Percentiles rank a stretch among this genome's conserved stretches.
Conservation (phyloP, 2,888 invertebrate genomes). For the Myopa testacea region DNA sequence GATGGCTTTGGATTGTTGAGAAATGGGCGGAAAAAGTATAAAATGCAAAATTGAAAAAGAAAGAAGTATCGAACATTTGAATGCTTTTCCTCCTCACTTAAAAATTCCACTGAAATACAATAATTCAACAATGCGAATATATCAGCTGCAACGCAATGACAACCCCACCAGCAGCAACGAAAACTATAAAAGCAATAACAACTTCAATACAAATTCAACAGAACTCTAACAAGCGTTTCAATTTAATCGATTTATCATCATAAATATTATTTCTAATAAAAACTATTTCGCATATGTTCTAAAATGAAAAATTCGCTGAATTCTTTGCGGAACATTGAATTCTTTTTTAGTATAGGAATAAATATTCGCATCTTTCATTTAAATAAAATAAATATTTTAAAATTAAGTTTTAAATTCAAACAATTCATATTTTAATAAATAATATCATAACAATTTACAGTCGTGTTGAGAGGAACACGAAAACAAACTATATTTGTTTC, state of each 20-base stretch:
- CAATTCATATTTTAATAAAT: too few species aligned
- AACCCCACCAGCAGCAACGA: constrained; percentile 6
- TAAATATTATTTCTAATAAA: neutral
- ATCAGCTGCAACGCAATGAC: neutral
- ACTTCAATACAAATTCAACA: neutral
- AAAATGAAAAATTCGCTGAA: too few species aligned
- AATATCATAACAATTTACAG: too few species aligned
- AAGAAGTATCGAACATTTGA: neutral
- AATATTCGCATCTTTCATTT: too few species aligned
- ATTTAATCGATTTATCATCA: constrained; percentile 11
- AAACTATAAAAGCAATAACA: neutral
- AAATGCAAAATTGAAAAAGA: neutral
- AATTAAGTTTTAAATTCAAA: too few species aligned
- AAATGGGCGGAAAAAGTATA: neutral
- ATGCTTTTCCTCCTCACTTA: neutral
- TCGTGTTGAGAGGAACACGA: too few species aligned
- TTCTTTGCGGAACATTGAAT: too few species aligned
- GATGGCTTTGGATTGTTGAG: neutral
- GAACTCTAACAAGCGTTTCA: neutral
- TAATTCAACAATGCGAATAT: neutral
- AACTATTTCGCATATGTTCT: too few species aligned
- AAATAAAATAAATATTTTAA: too few species aligned
- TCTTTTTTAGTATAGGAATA: too few species aligned
- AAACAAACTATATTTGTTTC: too few species aligned
- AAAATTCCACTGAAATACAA: neutral